Evolutionary conservation across 2,113 vertebrate genomes (phyloP).

Genomic region (Myrmophylax atrothorax): DNA sequence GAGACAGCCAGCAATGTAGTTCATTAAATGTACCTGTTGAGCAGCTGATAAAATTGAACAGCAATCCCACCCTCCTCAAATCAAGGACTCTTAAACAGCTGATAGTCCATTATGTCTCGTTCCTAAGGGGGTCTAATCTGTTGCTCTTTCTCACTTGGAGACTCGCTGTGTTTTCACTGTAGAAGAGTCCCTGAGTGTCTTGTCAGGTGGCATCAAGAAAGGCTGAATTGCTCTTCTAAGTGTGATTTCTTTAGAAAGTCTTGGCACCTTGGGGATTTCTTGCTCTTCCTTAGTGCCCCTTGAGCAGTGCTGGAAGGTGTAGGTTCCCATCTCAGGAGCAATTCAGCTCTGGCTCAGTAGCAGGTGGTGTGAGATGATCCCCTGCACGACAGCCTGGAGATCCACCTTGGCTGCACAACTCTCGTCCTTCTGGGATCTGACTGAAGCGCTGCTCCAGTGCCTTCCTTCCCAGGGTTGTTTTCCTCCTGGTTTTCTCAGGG

Average conservation of each 20-base stretch:
- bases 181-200: background rate
- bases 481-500: background rate
- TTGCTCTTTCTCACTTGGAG: background rate
- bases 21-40: slow-evolving; percentile 22
- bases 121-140: background rate
- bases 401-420: background rate
- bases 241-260: background rate
- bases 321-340: background rate
- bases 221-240: background rate
- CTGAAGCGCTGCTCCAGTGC: background rate
- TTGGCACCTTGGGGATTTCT: background rate
- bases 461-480: background rate
- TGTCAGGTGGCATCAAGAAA: background rate
- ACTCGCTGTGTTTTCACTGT: background rate
- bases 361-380: background rate
- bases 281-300: background rate
- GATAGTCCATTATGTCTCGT: background rate
- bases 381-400: background rate
- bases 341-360: background rate
- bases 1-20: background rate
- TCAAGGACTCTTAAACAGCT: slow-evolving; percentile 26
- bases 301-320: background rate
- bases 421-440: background rate
- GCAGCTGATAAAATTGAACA: slow-evolving; percentile 47
- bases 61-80: background rate